Conservation (phyloP, 2,113 vertebrate genomes). For the Deroptyus accipitrinus region DNA sequence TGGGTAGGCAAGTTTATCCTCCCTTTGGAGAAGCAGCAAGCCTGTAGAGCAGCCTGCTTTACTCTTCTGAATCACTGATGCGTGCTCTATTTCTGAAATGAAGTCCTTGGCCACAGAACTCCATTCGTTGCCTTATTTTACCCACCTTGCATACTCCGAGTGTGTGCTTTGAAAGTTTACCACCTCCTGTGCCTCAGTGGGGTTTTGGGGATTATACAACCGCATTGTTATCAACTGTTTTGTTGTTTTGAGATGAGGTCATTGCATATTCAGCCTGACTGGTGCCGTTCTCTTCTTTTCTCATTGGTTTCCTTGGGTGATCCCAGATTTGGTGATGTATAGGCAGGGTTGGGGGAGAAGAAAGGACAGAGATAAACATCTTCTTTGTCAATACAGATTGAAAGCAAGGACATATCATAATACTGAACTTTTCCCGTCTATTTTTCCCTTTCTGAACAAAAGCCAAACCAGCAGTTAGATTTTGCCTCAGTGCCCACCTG, state of each 20-base stretch:
- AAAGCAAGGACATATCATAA: not conserved
- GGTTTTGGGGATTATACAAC: slow-evolving; percentile 78
- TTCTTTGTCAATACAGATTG: not conserved
- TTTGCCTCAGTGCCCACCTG: not conserved
- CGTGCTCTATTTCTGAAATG: slow-evolving; percentile 62
- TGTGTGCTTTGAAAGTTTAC: slow-evolving; percentile 61
- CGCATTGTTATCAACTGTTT: slow-evolving; percentile 87
- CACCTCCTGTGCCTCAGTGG: slow-evolving; percentile 27
- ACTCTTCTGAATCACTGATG: slow-evolving; percentile 77
- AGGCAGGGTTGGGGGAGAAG: not conserved
- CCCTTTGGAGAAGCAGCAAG: slow-evolving; percentile 69
- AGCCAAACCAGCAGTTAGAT: not conserved
- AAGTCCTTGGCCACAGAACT: slow-evolving; percentile 60
- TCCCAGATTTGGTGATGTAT: not conserved
- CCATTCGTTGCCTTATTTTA: slow-evolving; percentile 42
- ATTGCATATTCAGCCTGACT: slow-evolving; percentile 94
- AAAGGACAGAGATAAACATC: slow-evolving; percentile 45
- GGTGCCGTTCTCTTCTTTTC: slow-evolving; percentile 96
- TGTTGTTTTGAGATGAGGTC: slow-evolving; percentile 91
- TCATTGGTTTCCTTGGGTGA: slow-evolving; percentile 91
- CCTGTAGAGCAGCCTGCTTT: slow-evolving; percentile 73
- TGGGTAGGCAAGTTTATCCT: slow-evolving; percentile 65
- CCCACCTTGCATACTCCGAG: slow-evolving; percentile 35
- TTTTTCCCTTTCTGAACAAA: not conserved
- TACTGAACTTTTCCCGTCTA: not conserved